These are phyloP conservation scores for Psophia crepitans DNA, from an alignment of 2,113 vertebrate genomes.

Conservation along the genomic window DNA sequence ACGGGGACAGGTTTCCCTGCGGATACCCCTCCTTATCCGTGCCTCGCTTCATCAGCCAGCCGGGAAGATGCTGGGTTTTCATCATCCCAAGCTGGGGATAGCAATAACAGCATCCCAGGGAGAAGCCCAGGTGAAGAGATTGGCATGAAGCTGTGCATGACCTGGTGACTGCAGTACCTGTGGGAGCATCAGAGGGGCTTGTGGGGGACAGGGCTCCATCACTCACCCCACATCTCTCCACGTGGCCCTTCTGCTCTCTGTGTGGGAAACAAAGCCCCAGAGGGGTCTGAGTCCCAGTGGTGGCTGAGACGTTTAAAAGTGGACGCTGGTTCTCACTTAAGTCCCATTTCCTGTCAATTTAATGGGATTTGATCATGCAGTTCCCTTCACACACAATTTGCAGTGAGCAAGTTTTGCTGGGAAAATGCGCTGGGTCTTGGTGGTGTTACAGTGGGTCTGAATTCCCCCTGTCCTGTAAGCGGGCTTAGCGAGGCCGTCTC, in stretches of 20 bases:
- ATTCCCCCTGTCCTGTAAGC: background rate
- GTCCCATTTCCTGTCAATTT: background rate
- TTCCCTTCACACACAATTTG: background rate
- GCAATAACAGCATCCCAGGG: background rate
- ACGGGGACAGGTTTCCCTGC: background rate
- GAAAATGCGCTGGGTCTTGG: background rate
- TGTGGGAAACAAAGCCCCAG: background rate
- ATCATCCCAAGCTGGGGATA: accelerated
- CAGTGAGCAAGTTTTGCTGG: background rate
- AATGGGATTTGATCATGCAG: background rate
- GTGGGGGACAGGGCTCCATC: background rate
- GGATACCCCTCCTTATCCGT: background rate
- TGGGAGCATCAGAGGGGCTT: background rate
- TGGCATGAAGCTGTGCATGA: accelerated
- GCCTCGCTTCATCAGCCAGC: background rate
- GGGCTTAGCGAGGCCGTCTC: background rate
- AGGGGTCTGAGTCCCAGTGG: too few relatives aligned
- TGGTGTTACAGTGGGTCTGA: background rate
- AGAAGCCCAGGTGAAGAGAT: background rate
- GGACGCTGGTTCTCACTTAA: background rate
- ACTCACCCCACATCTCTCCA: accelerated
- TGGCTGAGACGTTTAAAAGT: background rate
- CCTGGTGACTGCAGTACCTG: accelerated
- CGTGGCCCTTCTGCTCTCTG: background rate
- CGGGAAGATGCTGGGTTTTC: background rate